A percentile compares a stretch with the other conserved stretches of the same genome.
Evolutionary conservation across 1,140 invertebrate genomes (phyloP).

Genomic region (Pseudachorutes palmiensis): DNA sequence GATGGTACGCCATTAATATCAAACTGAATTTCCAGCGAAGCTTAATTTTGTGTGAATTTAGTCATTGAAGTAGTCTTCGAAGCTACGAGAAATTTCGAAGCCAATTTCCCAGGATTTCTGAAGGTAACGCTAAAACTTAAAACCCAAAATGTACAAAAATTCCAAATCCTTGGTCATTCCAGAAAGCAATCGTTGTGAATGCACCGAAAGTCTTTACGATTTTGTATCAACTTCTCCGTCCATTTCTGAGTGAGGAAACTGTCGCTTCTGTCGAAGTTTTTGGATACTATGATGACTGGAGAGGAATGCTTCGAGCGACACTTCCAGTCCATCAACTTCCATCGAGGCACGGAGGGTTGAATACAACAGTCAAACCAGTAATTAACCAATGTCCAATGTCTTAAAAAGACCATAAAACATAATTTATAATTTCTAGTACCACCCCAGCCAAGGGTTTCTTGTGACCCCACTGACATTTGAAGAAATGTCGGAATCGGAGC

Average conservation of each 20-base stretch:
- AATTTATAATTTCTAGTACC: slow-evolving; percentile 7
- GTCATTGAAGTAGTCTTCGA: slow-evolving; percentile 3
- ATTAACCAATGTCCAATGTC: background rate
- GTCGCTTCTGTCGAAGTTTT: slow-evolving; percentile 11
- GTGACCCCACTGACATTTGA: background rate
- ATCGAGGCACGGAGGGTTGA: slow-evolving; percentile 19
- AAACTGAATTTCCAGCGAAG: no score
- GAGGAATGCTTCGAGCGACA: background rate
- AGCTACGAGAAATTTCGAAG: slow-evolving; percentile 1
- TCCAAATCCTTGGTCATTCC: background rate
- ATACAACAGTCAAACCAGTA: slow-evolving; percentile 17
- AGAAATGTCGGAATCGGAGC: background rate
- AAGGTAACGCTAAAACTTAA: background rate
- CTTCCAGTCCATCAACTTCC: slow-evolving; percentile 20
- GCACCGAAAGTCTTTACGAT: slow-evolving; percentile 21
- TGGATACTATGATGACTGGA: slow-evolving; percentile 19
- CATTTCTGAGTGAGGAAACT: slow-evolving; percentile 15
- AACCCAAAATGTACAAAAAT: background rate
- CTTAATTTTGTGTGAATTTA: no score
- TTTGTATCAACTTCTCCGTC: slow-evolving; percentile 15
- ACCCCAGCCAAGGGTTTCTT: background rate
- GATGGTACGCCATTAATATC: slow-evolving; percentile 10
- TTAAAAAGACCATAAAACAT: background rate
- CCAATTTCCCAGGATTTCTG: slow-evolving; percentile 17
- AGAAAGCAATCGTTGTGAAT: slow-evolving; percentile 3